Conservation (phyloP, 2,888 invertebrate species). For the Anoncus sp. region DNA sequence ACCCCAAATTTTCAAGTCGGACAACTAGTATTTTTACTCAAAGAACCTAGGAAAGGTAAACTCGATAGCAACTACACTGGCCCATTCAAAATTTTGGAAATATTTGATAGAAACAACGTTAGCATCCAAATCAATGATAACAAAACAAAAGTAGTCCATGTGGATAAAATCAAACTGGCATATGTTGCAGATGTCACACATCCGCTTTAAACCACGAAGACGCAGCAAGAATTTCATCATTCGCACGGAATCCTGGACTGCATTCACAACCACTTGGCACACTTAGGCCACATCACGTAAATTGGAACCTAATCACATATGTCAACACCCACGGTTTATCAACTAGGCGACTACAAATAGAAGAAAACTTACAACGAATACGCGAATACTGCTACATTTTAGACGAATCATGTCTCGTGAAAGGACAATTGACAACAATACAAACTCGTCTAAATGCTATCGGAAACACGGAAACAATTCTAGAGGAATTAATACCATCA, state of each 20-base stretch:
- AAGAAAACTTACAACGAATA: too few relatives aligned
- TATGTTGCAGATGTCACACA: slow-evolving; percentile 9
- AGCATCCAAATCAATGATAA: background rate
- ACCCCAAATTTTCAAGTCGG: slow-evolving; percentile 16
- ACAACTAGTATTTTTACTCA: slow-evolving; percentile 17
- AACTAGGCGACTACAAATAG: background rate
- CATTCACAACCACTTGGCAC: slow-evolving; percentile 1
- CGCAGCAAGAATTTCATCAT: slow-evolving; percentile 1
- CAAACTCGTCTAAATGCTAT: too few relatives aligned
- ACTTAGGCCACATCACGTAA: background rate
- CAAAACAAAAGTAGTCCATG: slow-evolving; percentile 1
- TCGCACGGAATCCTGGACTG: slow-evolving; percentile 5
- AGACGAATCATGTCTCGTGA: too few relatives aligned
- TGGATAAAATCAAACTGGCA: slow-evolving; percentile 21
- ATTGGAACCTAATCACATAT: slow-evolving; percentile 18
- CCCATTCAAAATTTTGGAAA: slow-evolving; percentile 15
- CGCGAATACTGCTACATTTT: too few relatives aligned
- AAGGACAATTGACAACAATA: too few relatives aligned
- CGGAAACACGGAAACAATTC: too few relatives aligned
- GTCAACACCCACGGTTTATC: slow-evolving; percentile 9
- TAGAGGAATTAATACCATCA: slow-evolving; percentile 14
- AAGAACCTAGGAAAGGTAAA: slow-evolving; percentile 28
- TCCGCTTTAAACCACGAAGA: background rate
- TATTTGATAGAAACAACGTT: slow-evolving; percentile 2
- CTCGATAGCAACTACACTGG: slow-evolving; percentile 8